These are phyloP conservation scores for Lysandra bellargus DNA, from an alignment of 2,888 invertebrate genomes.

Conservation along the genomic window DNA sequence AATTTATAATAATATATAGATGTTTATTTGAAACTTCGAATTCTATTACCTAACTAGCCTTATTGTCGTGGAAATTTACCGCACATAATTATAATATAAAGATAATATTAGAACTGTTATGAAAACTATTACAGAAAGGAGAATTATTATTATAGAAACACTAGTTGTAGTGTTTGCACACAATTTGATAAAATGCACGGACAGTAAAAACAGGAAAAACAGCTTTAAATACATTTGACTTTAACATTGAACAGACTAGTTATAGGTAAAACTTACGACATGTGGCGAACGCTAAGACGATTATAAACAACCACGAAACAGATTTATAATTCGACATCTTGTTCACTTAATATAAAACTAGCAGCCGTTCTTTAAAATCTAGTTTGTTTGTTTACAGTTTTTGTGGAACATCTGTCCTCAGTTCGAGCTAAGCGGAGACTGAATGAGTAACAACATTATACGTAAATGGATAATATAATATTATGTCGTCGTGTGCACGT, in stretches of 20 bases:
- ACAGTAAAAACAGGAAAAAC: conserved; percentile 31
- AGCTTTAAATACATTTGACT: conserved; percentile 21
- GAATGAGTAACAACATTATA: conserved; percentile 10
- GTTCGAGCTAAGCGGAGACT: conserved; percentile 31
- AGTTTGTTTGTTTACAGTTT: conserved; percentile 18
- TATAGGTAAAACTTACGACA: conserved; percentile 30
- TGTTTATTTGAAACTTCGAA: no score
- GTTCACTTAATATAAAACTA: background rate
- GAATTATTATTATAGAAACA: background rate
- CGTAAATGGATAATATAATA: background rate
- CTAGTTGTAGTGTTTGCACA: conserved; percentile 19
- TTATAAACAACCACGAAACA: conserved; percentile 26
- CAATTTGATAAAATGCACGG: conserved; percentile 20
- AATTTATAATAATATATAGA: no score
- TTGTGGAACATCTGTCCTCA: conserved; percentile 8
- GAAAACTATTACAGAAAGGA: background rate
- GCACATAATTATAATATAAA: no score
- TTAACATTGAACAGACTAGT: conserved; percentile 30
- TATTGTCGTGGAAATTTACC: no score
- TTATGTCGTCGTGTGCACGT: background rate
- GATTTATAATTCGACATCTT: conserved; percentile 14
- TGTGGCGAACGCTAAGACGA: conserved; percentile 1
- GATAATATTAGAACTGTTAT: no score
- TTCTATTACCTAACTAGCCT: no score
- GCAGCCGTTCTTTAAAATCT: background rate